Evolutionary conservation across 2,113 vertebrate species (phyloP), one percentile per base, ranked within the genome.

Genomic region (Equus przewalskii): DNA sequence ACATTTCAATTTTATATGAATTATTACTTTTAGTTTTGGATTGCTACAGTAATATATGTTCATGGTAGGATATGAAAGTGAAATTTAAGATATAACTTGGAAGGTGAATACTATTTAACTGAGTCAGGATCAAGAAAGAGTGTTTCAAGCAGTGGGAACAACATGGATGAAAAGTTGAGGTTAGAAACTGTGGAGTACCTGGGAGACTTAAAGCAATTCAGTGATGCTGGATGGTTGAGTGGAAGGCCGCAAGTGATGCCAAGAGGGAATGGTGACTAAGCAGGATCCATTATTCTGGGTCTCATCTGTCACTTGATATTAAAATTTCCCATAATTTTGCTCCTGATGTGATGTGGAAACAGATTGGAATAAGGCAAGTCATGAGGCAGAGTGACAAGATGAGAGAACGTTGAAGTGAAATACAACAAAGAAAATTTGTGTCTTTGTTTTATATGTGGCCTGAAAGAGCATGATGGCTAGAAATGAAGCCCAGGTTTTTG

Each of bases 171-270:
- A 89, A 6, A 49, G 1, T 49, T 51, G 49, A 70, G 14, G 5
- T 36, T 5, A 83, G 44, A 24, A 0, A 21, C 3, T 28, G 2
- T 33, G 26, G 8, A 13, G 24, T 5, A 51, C 3, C 14, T 19
- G 19, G 19, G 26, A 15, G 11, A 41, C 1, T 4, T 11, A 26
- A 44, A 24, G 16, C 51, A 64, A 67, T 49, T 67, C 36, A 22
- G 0, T 80, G 89, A 14, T 64, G 54, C 22, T 58, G 28, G 26
- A 4, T 92, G 14, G 5, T 11, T 24, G 11, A 14, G n/a, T 30
- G 33, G 58, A 26, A 89, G 49, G 49, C 4, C 4, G 46, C 36
- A 51, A 80, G 6, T 60, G 33, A 54, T 83, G 21, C 26, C 30
- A 33, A 11, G 10, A 33, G 8, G 14, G 30, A 36, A 30, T 54